Conservation (phyloP, 2,797 vertebrate species). For the Melanotaenia pygmaea region DNA sequence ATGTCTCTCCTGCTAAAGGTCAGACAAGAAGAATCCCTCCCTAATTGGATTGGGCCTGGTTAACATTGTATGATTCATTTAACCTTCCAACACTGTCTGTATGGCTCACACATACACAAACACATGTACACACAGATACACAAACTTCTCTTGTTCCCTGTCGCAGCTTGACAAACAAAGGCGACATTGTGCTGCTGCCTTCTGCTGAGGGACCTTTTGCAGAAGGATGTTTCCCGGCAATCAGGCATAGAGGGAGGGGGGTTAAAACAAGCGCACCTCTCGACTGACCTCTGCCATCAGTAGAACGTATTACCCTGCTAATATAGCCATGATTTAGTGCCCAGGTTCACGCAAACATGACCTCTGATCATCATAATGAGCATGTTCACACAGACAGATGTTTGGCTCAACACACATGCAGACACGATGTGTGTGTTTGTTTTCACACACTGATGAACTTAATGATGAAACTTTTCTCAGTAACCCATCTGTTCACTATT, state of each 20-base stretch:
- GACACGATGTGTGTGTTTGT: constrained; percentile 30
- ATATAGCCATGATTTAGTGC: constrained; percentile 82
- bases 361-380: constrained; percentile 77
- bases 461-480: constrained; percentile 38
- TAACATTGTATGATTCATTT: constrained; percentile 83
- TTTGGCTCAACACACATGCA: constrained; percentile 6
- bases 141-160: constrained; percentile 49
- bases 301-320: constrained; percentile 71
- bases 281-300: constrained; percentile 77
- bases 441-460: constrained; percentile 53
- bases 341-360: constrained; percentile 80
- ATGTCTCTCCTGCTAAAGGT: constrained; percentile 74
- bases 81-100: constrained; percentile 68
- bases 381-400: constrained; percentile 62
- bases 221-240: constrained; percentile 71
- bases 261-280: constrained; percentile 73
- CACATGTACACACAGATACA: constrained; percentile 39
- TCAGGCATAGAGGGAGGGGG: constrained; percentile 51
- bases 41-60: constrained; percentile 82
- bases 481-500: constrained; percentile 40
- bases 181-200: constrained; percentile 73
- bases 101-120: constrained; percentile 39
- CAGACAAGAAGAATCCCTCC: constrained; percentile 76
- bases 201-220: constrained; percentile 68
- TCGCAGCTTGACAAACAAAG: constrained; percentile 74